Evolutionary conservation across 2,888 invertebrate genomes (phyloP), one percentile per base, ranked within the genome.

Genomic region (Peribatodes rhomboidaria): DNA sequence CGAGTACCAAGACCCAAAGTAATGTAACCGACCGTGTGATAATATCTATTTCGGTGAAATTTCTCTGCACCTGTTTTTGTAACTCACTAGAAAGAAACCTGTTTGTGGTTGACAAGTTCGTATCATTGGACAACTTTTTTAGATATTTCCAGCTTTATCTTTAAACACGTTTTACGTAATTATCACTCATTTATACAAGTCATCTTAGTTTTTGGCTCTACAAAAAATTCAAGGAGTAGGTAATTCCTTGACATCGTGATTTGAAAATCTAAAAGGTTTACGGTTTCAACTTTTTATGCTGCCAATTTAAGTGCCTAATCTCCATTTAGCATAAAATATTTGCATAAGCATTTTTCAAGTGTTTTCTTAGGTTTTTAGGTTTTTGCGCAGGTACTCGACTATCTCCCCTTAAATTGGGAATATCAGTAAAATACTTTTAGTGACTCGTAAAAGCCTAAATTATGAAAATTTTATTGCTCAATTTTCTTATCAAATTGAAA

Each of bases 111-210:
- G 27, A 42, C 42, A 57, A 50, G 31, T 57, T 65, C 68, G 33
- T 59, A n/a, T 59, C 27, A 67, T 65, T 61, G n/a, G 60, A 61
- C 62, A 67, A 68, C 61, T 65, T 65, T 58, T 47, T 58, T 52
- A 22, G 50, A 60, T 42, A 33, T 42, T 62, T 57, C 56, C 64
- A 50, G 27, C 57, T 49, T 61, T 52, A 35, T 46, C 2, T 33
- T 8, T 47, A 16, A 37, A 27, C 37, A 37, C 7, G 10, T 61
- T 61, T 54, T 46, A 54, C 41, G 35, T 37, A 35, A 35, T 35
- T 39, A 44, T 39, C 27, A 31, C 14, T 42, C 8, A 52, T 18
- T 41, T 33, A 11, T 20, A 16, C 2, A 27, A 27, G 27, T 37
- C 22, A 9, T 3, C 44, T 1, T 0, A 10, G 14, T 27, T 41